phyloP scores from a whole-genome alignment of 1,140 invertebrate species.

The Kradibia gibbosae region DNA sequence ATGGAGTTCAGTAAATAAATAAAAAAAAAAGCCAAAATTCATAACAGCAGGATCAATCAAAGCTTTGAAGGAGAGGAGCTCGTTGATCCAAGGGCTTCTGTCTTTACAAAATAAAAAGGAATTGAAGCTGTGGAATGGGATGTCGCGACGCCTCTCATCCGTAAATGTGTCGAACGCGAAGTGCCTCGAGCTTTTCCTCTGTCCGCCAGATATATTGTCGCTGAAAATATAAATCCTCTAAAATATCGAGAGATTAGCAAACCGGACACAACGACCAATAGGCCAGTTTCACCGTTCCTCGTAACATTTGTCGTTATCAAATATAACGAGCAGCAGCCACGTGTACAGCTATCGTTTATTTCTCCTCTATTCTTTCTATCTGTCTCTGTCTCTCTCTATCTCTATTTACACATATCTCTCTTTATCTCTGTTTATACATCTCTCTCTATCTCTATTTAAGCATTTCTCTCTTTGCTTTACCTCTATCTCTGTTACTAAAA shows the following conservation, averaged over 20 bases:
- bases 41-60: not conserved
- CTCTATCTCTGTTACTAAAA: not conserved
- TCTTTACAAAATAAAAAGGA: not conserved
- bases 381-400: not conserved
- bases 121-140: not conserved
- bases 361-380: conserved; percentile 13
- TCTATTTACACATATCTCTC: not conserved
- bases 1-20: too few species aligned
- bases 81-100: too few species aligned
- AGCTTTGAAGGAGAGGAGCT: not conserved
- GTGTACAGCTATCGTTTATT: not conserved
- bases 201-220: conserved; percentile 44
- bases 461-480: not conserved
- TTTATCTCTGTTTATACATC: not conserved
- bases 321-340: conserved; percentile 59
- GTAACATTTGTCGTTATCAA: conserved; percentile 73
- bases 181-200: conserved; percentile 29
- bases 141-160: not conserved
- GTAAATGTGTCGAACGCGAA: conserved; percentile 45
- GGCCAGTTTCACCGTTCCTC: conserved; percentile 61
- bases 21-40: too few species aligned
- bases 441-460: not conserved
- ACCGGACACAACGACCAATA: conserved; percentile 63
- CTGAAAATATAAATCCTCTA: conserved; percentile 69
- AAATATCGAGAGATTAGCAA: conserved; percentile 72